Base-by-base conservation (phyloP, 2,888 invertebrate species). In the Pseudococcus longispinus region DNA sequence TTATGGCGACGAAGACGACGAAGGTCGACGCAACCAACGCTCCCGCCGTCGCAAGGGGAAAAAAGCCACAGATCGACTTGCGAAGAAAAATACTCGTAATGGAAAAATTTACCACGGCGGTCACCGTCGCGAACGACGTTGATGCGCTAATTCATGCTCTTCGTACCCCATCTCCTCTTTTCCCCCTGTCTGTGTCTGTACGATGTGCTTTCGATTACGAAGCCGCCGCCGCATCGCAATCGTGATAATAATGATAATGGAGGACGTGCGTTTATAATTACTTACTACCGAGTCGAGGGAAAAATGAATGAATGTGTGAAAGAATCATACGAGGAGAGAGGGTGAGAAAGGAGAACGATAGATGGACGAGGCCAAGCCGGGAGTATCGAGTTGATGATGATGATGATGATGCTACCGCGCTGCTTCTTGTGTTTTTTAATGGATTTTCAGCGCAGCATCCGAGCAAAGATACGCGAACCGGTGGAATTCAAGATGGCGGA, bases 401-500 rank as follows among this genome's bases (percentile, higher is more conserved):
- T 51, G 51, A 60, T 60, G 60, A 60, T 60, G 60, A 23, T 60
- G 60, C 20, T 13, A n/a, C 13, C 3, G n/a, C 20, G 9, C 6
- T 60, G 60, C 60, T 23, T 2, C 20, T 60, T 23, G 60, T 20
- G 60, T 60, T 23, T 60, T 37, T 60, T 23, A 60, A 74, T 74
- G 74, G 74, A 74, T 74, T 74, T 74, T 74, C 32, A 74, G 74
- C 74, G 29, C 70, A 70, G 70, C 70, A 55, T 55, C 60, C 60
- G 60, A 60, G 9, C 44, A 46, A 46, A 46, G 37, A 37, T 37
- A 32, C 32, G 32, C 74, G 74, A 29, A 37, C 32, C n/a, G 74
- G 74, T 29, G 74, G 32, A 74, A 74, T 74, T 74, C 74, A 74
- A 74, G 74, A 74, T 74, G 74, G 74, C 74, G 32, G 23, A n/a